A percentile compares a stretch with the other conserved stretches of the same genome.
phyloP scores from a whole-genome alignment of 2,797 vertebrate genomes.

The Siniperca obscura region DNA sequence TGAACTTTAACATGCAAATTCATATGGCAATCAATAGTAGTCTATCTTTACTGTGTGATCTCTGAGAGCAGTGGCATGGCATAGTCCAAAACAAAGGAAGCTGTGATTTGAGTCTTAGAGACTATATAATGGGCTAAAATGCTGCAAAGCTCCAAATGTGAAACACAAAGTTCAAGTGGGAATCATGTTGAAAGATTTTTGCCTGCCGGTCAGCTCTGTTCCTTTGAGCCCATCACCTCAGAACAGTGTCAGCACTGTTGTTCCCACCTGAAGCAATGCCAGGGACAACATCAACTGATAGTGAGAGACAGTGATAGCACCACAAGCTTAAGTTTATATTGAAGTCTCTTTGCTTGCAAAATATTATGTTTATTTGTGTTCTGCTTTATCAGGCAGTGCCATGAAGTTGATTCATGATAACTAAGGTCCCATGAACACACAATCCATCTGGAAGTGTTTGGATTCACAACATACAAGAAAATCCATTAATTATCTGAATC shows the following conservation, averaged over 20 bases:
- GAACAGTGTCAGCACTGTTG: neutral
- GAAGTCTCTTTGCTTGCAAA: neutral
- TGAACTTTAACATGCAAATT: neutral
- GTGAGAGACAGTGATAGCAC: neutral
- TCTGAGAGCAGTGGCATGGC: neutral
- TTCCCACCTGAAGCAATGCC: neutral
- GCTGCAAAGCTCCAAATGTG: neutral
- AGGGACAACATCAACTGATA: neutral
- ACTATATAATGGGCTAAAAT: neutral
- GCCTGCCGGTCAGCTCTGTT: neutral
- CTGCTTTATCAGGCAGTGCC: conserved; percentile 11
- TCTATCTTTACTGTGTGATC: neutral
- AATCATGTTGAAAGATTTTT: conserved; percentile 9
- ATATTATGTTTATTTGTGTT: conserved; percentile 30
- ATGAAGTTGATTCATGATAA: conserved; percentile 53
- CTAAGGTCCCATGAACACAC: conserved; percentile 21
- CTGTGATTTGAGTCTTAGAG: neutral
- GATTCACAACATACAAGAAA: conserved; percentile 35
- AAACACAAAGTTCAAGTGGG: neutral
- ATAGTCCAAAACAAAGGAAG: neutral
- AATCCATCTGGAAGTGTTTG: conserved; percentile 33
- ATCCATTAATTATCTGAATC: conserved; percentile 37
- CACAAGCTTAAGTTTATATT: neutral
- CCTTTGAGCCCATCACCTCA: neutral
- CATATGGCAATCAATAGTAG: too few species aligned